Conservation (phyloP, 2,797 vertebrate species). For the Danio albolineatus region DNA sequence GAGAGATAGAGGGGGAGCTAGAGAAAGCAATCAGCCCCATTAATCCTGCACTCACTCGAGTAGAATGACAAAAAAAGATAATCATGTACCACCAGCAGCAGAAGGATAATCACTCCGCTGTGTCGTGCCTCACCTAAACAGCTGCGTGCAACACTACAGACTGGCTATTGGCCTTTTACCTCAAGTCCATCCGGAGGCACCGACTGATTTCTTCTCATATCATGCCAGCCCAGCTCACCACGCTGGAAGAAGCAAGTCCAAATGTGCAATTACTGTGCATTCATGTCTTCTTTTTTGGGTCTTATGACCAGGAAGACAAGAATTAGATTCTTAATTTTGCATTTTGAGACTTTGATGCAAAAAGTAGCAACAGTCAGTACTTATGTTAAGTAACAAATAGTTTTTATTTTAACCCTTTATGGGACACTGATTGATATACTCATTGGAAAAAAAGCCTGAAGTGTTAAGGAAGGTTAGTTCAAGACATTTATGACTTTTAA, state of each 20-base stretch:
- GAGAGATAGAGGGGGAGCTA: constrained; percentile 15
- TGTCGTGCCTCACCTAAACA: constrained; percentile 36
- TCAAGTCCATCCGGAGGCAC: not conserved
- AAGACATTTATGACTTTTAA: too few species aligned
- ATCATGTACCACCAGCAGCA: constrained; percentile 30
- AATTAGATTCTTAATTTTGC: too few species aligned
- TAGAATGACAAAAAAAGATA: constrained; percentile 37
- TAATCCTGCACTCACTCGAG: constrained; percentile 40
- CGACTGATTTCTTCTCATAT: not conserved
- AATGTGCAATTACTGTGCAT: not conserved
- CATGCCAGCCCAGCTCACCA: not conserved
- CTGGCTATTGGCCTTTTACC: constrained; percentile 2
- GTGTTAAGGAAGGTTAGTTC: too few species aligned
- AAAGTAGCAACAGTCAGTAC: too few species aligned
- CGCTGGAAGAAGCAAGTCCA: not conserved
- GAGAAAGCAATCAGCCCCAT: constrained; percentile 48
- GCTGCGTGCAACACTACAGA: constrained; percentile 16
- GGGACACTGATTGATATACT: too few species aligned
- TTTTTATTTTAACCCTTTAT: too few species aligned
- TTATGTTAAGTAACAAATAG: too few species aligned
- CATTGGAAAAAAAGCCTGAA: too few species aligned
- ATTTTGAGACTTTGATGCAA: too few species aligned
- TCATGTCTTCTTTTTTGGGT: not conserved
- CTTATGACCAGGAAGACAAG: too few species aligned
- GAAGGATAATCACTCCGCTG: constrained; percentile 36